Evolutionary conservation across 2,113 vertebrate species (phyloP).

Genomic region (Dendrocopos noguchii): DNA sequence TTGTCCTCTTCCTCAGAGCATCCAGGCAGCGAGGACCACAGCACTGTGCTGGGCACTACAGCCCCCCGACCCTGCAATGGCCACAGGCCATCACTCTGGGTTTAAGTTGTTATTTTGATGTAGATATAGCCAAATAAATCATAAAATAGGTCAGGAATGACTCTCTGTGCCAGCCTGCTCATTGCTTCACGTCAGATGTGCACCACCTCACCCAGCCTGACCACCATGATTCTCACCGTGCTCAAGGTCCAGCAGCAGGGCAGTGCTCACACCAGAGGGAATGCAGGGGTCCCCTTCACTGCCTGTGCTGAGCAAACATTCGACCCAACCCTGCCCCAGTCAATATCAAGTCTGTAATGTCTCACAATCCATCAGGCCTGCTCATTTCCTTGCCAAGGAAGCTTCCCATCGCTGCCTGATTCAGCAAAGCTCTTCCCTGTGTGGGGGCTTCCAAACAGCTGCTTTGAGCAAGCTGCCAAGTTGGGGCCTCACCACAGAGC

Average conservation of each 20-base stretch:
- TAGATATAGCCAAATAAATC: conserved; percentile 29
- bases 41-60: background rate
- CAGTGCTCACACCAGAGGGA: background rate
- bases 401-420: background rate
- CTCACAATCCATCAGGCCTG: background rate
- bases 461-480: background rate
- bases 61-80: background rate
- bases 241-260: background rate
- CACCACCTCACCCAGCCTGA: background rate
- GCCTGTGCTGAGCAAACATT: background rate
- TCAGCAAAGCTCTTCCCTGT: background rate
- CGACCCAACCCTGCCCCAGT: background rate
- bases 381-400: background rate
- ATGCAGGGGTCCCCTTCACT: background rate
- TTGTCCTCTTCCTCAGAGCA: conserved; percentile 64
- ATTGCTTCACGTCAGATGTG: background rate
- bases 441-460: background rate
- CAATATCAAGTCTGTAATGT: background rate
- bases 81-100: background rate
- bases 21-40: background rate
- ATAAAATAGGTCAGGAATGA: background rate
- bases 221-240: fast-evolving
- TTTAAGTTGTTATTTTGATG: background rate
- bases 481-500: background rate
- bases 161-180: background rate